phyloP scores from a whole-genome alignment of 2,797 vertebrate species.

The Galagoides demidoff region DNA sequence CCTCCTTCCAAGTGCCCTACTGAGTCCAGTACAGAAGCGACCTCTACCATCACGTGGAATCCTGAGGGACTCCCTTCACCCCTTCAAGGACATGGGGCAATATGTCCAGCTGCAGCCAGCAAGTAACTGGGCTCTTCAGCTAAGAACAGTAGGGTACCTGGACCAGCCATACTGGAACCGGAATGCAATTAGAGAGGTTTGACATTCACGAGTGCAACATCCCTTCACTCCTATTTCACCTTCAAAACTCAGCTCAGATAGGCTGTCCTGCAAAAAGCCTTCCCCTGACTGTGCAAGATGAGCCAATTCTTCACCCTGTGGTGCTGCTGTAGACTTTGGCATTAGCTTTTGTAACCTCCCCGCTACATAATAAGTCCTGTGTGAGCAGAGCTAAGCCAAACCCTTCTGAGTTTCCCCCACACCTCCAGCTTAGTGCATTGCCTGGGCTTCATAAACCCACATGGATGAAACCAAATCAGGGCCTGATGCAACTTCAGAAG shows the following conservation, averaged over 20 bases:
- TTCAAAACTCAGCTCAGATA: neutral
- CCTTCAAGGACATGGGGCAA: accelerated
- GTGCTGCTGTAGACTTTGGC: accelerated
- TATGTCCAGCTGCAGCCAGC: neutral
- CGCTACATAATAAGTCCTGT: accelerated
- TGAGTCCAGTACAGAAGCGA: neutral
- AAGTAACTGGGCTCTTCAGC: neutral
- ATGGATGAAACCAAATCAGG: neutral
- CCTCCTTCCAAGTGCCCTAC: neutral
- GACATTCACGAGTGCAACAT: neutral
- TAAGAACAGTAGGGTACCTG: neutral
- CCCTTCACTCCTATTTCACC: neutral
- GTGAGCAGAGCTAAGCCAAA: neutral
- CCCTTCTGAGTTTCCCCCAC: neutral
- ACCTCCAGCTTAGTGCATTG: neutral
- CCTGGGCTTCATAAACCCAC: neutral
- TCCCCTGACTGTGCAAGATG: neutral
- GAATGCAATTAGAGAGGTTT: neutral
- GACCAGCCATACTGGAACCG: neutral
- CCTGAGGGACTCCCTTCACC: neutral
- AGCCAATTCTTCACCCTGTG: neutral
- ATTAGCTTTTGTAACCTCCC: neutral
- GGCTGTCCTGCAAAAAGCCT: neutral
- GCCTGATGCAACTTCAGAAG: neutral
- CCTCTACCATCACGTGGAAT: too few relatives aligned